phyloP scores from a whole-genome alignment of 2,113 vertebrate genomes.

The Mustela lutreola region DNA sequence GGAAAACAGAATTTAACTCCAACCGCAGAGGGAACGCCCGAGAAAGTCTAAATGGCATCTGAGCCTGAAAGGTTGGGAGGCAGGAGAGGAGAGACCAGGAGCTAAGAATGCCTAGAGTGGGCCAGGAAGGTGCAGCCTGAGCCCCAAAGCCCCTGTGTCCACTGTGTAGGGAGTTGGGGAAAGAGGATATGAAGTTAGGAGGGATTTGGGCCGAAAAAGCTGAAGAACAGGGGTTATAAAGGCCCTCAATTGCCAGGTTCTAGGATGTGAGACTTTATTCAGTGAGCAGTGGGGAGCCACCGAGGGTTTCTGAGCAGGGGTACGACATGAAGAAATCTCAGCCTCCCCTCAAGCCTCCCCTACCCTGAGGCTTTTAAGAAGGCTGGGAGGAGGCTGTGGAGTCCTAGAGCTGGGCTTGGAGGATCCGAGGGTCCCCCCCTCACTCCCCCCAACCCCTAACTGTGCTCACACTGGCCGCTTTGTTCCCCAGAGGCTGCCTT shows the following conservation, averaged over 20 bases:
- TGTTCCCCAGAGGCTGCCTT: slow-evolving; percentile 60
- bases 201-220: not conserved
- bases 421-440: too few relatives aligned
- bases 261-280: not conserved
- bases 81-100: not conserved
- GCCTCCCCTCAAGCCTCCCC: not conserved
- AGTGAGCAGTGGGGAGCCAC: not conserved
- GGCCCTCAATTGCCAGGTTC: not conserved
- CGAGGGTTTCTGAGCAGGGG: not conserved
- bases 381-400: not conserved
- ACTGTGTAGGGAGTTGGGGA: not conserved
- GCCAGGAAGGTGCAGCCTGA: not conserved
- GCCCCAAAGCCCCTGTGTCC: not conserved
- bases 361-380: not conserved
- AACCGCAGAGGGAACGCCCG: not conserved
- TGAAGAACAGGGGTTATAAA: not conserved
- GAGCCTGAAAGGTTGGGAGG: not conserved
- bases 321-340: not conserved
- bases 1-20: slow-evolving; percentile 38
- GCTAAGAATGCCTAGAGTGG: not conserved
- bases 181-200: not conserved
- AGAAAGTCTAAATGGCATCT: not conserved
- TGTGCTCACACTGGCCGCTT: slow-evolving; percentile 57
- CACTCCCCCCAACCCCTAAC: not conserved
- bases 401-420: not conserved